phyloP scores from a whole-genome alignment of 1,140 invertebrate species.

The Protaetia brevitarsis region DNA sequence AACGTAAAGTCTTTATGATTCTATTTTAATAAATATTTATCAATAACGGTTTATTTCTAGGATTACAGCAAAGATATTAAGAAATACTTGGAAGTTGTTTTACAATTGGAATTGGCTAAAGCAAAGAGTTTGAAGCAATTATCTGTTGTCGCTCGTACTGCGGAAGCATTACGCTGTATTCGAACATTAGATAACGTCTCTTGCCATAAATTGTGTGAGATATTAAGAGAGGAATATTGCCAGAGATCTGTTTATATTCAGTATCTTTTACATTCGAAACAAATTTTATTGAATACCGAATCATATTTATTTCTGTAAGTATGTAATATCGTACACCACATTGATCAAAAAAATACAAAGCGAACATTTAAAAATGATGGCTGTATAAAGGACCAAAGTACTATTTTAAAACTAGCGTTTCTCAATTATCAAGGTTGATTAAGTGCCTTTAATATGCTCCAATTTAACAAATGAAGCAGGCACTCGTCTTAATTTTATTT shows the following conservation, averaged over 20 bases:
- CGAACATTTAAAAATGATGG: no score
- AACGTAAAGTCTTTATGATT: background rate
- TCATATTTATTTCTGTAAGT: constrained; percentile 71
- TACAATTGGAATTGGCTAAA: constrained; percentile 81
- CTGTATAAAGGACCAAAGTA: no score
- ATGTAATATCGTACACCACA: constrained; percentile 40
- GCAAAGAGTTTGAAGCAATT: constrained; percentile 82
- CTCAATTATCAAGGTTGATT: no score
- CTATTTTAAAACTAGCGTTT: no score
- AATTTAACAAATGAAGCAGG: no score
- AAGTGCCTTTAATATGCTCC: no score
- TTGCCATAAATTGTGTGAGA: constrained; percentile 72
- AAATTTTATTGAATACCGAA: constrained; percentile 76
- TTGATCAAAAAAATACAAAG: no score
- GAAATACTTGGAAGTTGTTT: constrained; percentile 67
- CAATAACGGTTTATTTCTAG: background rate
- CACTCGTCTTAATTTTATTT: no score
- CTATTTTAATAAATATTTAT: background rate
- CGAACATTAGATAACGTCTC: constrained; percentile 69
- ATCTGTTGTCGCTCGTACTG: constrained; percentile 76
- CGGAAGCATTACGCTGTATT: constrained; percentile 79
- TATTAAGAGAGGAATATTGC: constrained; percentile 78
- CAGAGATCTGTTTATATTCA: constrained; percentile 77
- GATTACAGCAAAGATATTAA: constrained; percentile 43
- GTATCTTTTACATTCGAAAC: constrained; percentile 80